Evolutionary conservation across 2,797 vertebrate genomes (phyloP).

Genomic region (Falco concolor): DNA sequence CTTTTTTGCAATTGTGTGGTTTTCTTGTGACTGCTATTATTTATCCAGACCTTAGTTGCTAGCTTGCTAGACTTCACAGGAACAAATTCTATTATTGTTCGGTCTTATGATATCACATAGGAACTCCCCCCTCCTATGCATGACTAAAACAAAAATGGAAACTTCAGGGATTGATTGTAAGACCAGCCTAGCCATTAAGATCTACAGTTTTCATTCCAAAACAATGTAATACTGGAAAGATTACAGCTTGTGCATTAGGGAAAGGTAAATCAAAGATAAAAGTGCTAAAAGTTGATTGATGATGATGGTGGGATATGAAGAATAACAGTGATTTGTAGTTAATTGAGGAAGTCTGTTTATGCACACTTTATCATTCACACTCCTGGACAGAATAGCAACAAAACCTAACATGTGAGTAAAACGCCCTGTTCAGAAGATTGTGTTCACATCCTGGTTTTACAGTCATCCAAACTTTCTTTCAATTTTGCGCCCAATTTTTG

Average conservation of each 20-base stretch:
- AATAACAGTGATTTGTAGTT: background rate
- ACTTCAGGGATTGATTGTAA: background rate
- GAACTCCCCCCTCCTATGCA: background rate
- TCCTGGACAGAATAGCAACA: background rate
- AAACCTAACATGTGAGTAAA: background rate
- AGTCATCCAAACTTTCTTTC: background rate
- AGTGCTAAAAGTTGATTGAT: background rate
- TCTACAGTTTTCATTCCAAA: background rate
- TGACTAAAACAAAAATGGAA: background rate
- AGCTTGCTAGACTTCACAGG: background rate
- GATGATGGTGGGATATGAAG: background rate
- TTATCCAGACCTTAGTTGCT: background rate
- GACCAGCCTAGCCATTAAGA: background rate
- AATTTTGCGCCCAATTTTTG: background rate
- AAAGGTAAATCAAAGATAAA: background rate
- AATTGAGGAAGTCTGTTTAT: background rate
- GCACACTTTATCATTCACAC: background rate
- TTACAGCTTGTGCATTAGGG: background rate
- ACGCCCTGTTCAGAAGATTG: background rate
- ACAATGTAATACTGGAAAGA: background rate
- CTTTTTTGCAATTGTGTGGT: background rate
- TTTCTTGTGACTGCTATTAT: background rate
- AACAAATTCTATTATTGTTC: background rate
- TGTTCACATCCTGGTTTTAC: background rate
- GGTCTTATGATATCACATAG: background rate